These are phyloP conservation scores for Cromileptes altivelis DNA, from an alignment of 2,113 vertebrate species.

Conservation along the genomic window DNA sequence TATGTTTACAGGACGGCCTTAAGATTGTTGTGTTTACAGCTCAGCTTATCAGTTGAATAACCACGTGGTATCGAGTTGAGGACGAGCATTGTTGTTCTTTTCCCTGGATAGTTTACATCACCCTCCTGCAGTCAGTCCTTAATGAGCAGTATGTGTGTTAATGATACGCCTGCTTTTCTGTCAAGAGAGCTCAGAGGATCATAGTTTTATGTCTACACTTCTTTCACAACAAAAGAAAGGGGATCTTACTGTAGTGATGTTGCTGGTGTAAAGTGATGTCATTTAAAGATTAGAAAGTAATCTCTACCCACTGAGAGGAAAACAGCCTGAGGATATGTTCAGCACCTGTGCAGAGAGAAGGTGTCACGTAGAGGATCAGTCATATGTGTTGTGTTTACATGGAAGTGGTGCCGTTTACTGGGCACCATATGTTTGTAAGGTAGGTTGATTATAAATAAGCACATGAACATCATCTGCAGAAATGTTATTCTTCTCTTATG, in stretches of 20 bases:
- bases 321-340: neutral
- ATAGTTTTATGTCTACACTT: conserved; percentile 14
- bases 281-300: conserved; percentile 11
- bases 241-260: too few relatives aligned
- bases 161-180: conserved; percentile 16
- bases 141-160: conserved; percentile 35
- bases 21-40: neutral
- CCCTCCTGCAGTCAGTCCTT: conserved; percentile 14
- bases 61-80: neutral
- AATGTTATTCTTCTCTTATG: neutral
- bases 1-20: neutral
- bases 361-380: neutral
- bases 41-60: neutral
- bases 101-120: conserved; percentile 36
- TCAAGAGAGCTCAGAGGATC: conserved; percentile 1
- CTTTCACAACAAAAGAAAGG: neutral
- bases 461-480: neutral
- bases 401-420: neutral
- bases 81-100: neutral
- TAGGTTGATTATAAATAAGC: neutral
- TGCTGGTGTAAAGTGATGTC: neutral
- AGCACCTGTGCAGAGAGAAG: neutral
- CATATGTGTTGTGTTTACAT: neutral
- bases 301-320: neutral
- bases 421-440: conserved; percentile 1